Evolutionary conservation across 2,797 vertebrate species (phyloP).

Genomic region (Ctenosaura bakeri): DNA sequence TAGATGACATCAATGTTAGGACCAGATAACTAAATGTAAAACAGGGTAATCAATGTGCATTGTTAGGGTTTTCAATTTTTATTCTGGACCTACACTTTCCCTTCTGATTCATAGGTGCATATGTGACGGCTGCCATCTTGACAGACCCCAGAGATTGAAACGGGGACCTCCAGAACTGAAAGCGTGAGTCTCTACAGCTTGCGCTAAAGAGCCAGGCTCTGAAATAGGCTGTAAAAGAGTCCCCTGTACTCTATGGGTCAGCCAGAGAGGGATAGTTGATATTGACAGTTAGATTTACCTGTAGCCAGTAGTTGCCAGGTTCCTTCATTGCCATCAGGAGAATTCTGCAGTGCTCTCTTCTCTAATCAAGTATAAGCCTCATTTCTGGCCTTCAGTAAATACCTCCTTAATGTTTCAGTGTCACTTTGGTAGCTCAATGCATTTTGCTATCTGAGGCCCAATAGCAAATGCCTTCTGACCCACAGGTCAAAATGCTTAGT

Average conservation of each 20-base stretch:
- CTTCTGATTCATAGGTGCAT: slow-evolving; percentile 64
- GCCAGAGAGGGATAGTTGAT: slow-evolving; percentile 13
- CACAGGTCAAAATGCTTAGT: background rate
- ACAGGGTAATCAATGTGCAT: background rate
- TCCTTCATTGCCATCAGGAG: slow-evolving; percentile 31
- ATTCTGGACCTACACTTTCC: slow-evolving; percentile 60
- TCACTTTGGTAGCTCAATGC: background rate
- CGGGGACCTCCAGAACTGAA: slow-evolving; percentile 47
- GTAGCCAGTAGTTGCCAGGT: slow-evolving; percentile 29
- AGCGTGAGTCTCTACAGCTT: slow-evolving; percentile 46
- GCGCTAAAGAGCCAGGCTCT: slow-evolving; percentile 46
- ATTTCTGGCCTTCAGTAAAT: background rate
- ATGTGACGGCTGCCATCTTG: slow-evolving; percentile 52
- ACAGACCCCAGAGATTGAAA: slow-evolving; percentile 46
- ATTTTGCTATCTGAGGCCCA: background rate
- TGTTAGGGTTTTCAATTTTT: slow-evolving; percentile 59
- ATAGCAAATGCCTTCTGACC: background rate
- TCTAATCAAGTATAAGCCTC: background rate
- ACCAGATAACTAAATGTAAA: slow-evolving; percentile 23
- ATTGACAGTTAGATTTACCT: background rate
- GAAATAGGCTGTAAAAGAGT: slow-evolving; percentile 41
- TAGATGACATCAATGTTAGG: slow-evolving; percentile 9
- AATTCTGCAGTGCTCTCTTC: background rate
- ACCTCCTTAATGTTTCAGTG: background rate
- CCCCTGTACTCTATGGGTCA: slow-evolving; percentile 22